Conservation (phyloP, 1,140 invertebrate genomes). For the Drepana arcuata region DNA sequence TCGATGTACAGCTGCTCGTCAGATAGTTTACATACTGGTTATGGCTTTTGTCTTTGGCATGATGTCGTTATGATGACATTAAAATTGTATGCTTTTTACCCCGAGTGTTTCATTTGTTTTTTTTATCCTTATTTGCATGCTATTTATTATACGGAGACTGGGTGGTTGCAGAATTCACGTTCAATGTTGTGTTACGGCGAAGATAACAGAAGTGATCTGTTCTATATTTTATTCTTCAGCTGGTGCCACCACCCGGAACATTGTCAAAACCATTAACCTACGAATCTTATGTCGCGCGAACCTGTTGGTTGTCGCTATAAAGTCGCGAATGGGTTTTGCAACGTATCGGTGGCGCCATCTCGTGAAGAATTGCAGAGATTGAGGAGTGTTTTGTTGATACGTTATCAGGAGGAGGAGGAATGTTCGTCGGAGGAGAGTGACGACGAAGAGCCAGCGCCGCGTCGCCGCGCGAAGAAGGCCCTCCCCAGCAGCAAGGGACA, state of each 20-base stretch:
- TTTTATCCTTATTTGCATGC: slow-evolving; percentile 40
- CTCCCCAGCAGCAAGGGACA: slow-evolving; percentile 10
- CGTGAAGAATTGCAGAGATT: no score
- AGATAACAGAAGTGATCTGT: no score
- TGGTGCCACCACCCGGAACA: no score
- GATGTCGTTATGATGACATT: slow-evolving; percentile 60
- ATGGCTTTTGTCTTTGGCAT: slow-evolving; percentile 63
- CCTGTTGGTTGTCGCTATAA: no score
- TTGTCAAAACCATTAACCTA: no score
- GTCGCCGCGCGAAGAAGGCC: slow-evolving; percentile 33
- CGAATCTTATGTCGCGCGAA: no score
- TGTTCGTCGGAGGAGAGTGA: slow-evolving; percentile 58
- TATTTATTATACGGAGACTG: slow-evolving; percentile 27
- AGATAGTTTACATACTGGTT: slow-evolving; percentile 31
- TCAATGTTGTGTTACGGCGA: slow-evolving; percentile 6
- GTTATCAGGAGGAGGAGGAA: slow-evolving; percentile 53
- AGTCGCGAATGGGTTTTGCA: no score
- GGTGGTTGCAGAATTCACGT: slow-evolving; percentile 61
- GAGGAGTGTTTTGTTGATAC: neutral
- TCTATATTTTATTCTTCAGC: no score
- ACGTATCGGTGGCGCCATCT: no score
- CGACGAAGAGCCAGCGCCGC: slow-evolving; percentile 43
- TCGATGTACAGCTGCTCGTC: slow-evolving; percentile 36
- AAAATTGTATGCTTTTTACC: slow-evolving; percentile 66
- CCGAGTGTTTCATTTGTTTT: slow-evolving; percentile 52